Evolutionary conservation across 2,113 vertebrate species (phyloP).

Genomic region (Thryonomys swinderianus): DNA sequence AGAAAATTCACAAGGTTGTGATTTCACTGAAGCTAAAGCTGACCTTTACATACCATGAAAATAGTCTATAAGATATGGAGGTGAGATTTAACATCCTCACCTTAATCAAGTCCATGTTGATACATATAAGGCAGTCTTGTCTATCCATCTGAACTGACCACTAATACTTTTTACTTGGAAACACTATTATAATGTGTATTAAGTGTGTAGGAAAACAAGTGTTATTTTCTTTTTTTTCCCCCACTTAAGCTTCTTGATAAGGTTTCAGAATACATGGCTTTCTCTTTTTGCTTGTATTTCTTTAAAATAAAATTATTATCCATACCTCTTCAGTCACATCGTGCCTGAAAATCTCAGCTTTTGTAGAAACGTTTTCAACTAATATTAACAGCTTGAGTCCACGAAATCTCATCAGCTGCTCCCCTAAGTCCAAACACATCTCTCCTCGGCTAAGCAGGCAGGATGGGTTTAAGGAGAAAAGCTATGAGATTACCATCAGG

Average conservation of each 20-base stretch:
- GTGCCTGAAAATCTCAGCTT: not conserved
- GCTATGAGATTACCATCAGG: not conserved
- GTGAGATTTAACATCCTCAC: not conserved
- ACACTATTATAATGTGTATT: not conserved
- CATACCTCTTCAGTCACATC: not conserved
- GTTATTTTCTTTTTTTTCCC: not conserved
- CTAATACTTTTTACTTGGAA: not conserved
- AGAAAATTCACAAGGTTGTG: slow-evolving; percentile 52
- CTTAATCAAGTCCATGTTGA: not conserved
- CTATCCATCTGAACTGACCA: not conserved
- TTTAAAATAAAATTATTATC: slow-evolving; percentile 41
- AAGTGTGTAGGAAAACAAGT: slow-evolving; percentile 29
- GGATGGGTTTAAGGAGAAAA: slow-evolving; percentile 5
- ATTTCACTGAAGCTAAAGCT: slow-evolving; percentile 36
- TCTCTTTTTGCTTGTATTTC: not conserved
- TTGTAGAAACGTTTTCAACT: slow-evolving; percentile 40
- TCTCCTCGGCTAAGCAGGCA: slow-evolving; percentile 36
- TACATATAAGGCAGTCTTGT: not conserved
- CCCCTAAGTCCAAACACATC: slow-evolving; percentile 51
- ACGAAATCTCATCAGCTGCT: slow-evolving; percentile 56
- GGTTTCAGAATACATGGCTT: not conserved
- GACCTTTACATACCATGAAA: slow-evolving; percentile 6
- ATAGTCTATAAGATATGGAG: slow-evolving; percentile 33
- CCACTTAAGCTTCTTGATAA: not conserved
- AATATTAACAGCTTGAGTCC: slow-evolving; percentile 56